Percentiles rank a stretch among this genome's conserved stretches.
Conservation (phyloP, 2,888 invertebrate genomes). For the Axea sp. region DNA sequence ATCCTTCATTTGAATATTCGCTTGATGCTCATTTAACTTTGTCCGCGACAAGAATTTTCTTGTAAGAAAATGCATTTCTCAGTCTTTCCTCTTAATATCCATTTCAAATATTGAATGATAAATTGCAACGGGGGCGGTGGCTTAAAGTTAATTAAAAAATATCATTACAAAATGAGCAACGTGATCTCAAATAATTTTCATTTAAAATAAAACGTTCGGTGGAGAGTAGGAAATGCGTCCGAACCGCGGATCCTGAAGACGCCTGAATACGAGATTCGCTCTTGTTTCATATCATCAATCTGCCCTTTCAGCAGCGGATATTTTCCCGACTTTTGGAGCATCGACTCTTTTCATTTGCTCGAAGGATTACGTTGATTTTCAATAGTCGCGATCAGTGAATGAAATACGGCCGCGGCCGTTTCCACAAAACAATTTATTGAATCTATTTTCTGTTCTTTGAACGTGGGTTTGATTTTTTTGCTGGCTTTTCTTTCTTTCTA, state of each 20-base stretch:
- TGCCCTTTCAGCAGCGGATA: slow-evolving; percentile 43
- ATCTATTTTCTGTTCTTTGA: background rate
- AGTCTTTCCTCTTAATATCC: background rate
- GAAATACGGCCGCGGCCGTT: slow-evolving; percentile 2
- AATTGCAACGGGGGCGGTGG: background rate
- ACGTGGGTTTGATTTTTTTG: no score
- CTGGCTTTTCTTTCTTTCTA: no score
- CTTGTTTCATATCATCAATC: slow-evolving; percentile 35
- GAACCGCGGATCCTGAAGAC: background rate
- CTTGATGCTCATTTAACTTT: slow-evolving; percentile 2
- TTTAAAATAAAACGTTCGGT: slow-evolving; percentile 11
- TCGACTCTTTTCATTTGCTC: slow-evolving; percentile 13
- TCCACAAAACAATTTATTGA: slow-evolving; percentile 20
- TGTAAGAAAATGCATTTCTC: background rate
- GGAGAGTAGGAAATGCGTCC: background rate
- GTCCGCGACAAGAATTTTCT: background rate
- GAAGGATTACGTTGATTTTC: slow-evolving; percentile 39
- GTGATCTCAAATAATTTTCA: slow-evolving; percentile 10
- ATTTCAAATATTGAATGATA: background rate
- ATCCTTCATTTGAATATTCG: no score
- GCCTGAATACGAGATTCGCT: no score
- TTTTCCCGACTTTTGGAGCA: slow-evolving; percentile 43
- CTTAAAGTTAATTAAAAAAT: slow-evolving; percentile 4
- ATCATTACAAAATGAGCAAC: slow-evolving; percentile 2
- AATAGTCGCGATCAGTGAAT: slow-evolving; percentile 33